Base-by-base conservation (phyloP, 2,113 vertebrate species). In the Prietella phreatophila region DNA sequence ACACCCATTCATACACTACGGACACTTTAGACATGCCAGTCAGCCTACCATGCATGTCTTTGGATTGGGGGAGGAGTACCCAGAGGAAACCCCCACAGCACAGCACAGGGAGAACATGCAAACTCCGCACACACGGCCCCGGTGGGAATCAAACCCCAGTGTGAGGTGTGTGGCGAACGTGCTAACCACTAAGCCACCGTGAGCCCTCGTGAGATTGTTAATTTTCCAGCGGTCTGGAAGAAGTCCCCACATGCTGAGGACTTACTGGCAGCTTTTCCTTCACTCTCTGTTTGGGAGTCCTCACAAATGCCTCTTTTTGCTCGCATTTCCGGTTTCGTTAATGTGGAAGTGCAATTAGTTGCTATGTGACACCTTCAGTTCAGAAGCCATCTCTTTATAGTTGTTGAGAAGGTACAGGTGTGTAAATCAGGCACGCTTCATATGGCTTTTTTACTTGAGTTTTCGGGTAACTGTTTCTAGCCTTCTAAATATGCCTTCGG, bases 161-260 rank as follows among this genome's bases (percentile, higher is more conserved):
- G n/a, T n/a, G 36, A 36, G 36, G 36, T 36, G 36, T 36, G 36
- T 1, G 36, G 36, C 2, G 36, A 36, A 36, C 36, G 36, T 36
- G 36, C 36, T 36, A 36, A 36, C 1, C 36, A 36, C 36, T 36
- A 36, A 36, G 36, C 36, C 36, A 36, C 36, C 36, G 36, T 36
- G 36, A 1, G 2, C 36, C 36, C 36, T 36, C 36, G 36, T 36
- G 36, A 36, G 36, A 36, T 36, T 36, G 2, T 36, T 63, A 60
- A 19, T 60, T 82, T 60, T 82, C 27, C 30, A 83, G 65, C 22
- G 42, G 82, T 83, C 39, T 83, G 58, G 25, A 65, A 61, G 80
- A 61, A 42, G 33, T 42, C 36, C 36, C 4, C 81, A 27, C 56
- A 83, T 82, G 55, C 81, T 83, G 58, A 83, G 14, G 58, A 42